phyloP scores from a whole-genome alignment of 2,113 vertebrate genomes.

The Prunella himalayana region DNA sequence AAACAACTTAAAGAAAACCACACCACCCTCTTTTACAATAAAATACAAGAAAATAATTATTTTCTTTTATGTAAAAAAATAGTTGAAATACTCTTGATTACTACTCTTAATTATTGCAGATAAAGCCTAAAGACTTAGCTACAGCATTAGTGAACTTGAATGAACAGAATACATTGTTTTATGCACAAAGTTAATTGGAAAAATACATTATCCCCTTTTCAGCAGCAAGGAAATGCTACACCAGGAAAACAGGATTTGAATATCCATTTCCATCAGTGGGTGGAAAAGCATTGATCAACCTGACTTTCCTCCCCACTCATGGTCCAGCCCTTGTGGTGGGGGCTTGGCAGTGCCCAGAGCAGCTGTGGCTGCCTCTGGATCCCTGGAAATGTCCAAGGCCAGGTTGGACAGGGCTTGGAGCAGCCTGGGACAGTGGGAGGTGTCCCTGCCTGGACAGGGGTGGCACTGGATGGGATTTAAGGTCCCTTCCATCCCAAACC shows the following conservation, averaged over 20 bases:
- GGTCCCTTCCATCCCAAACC: neutral
- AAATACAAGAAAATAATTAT: neutral
- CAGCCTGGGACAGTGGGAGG: fast-evolving
- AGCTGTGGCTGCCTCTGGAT: neutral
- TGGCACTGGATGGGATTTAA: fast-evolving
- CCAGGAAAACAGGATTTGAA: neutral
- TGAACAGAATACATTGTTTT: neutral
- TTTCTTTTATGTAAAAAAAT: neutral
- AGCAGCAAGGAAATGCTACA: neutral
- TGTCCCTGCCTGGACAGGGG: neutral
- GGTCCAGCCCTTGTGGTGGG: neutral
- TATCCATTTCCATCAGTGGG: neutral
- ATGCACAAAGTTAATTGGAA: neutral
- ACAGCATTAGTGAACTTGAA: neutral
- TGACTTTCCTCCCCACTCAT: neutral
- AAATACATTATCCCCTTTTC: neutral
- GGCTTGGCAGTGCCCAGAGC: neutral
- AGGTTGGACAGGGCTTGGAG: neutral
- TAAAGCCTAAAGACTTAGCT: neutral
- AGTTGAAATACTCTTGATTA: neutral
- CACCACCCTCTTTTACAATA: neutral
- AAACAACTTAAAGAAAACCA: neutral
- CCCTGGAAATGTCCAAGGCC: neutral
- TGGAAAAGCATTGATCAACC: neutral
- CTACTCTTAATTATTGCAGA: neutral